phyloP scores from a whole-genome alignment of 1,140 invertebrate genomes.

The Pollicipes pollicipes region DNA sequence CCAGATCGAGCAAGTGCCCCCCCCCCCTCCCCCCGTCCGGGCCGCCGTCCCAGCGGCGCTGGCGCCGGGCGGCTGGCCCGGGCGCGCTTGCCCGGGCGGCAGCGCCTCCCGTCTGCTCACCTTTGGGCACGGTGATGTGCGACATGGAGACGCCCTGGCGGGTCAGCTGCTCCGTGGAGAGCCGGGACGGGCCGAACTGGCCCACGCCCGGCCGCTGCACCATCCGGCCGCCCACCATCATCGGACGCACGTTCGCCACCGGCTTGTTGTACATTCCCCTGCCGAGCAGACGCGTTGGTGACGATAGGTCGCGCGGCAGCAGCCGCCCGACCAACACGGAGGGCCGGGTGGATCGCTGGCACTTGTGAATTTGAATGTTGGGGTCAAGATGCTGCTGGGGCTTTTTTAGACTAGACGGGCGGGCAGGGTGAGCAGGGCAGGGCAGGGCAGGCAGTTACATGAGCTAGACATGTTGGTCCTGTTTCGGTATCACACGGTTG shows the following conservation, averaged over 20 bases:
- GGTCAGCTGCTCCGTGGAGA: slow-evolving; percentile 58
- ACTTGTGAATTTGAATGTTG: no score
- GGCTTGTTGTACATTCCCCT: slow-evolving; percentile 24
- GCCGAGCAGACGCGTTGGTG: no score
- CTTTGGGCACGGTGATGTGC: slow-evolving; percentile 73
- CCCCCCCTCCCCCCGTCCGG: not conserved
- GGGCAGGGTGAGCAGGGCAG: no score
- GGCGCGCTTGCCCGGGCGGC: no score
- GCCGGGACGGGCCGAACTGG: slow-evolving; percentile 11
- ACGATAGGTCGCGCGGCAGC: no score
- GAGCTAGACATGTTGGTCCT: no score
- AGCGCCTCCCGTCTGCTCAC: slow-evolving; percentile 34
- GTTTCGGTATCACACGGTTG: no score
- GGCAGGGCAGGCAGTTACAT: no score
- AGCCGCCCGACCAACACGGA: no score
- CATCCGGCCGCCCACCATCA: slow-evolving; percentile 22
- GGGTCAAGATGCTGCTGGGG: no score
- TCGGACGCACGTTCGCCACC: slow-evolving; percentile 36
- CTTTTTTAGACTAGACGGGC: no score
- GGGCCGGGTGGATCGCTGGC: no score
- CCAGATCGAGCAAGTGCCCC: not conserved
- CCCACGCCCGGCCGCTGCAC: slow-evolving; percentile 14
- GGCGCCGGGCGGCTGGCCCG: not conserved
- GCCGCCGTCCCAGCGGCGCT: not conserved
- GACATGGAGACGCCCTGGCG: slow-evolving; percentile 83